Base-by-base conservation (phyloP, 2,888 invertebrate species). In the Heliconius ismenius region DNA sequence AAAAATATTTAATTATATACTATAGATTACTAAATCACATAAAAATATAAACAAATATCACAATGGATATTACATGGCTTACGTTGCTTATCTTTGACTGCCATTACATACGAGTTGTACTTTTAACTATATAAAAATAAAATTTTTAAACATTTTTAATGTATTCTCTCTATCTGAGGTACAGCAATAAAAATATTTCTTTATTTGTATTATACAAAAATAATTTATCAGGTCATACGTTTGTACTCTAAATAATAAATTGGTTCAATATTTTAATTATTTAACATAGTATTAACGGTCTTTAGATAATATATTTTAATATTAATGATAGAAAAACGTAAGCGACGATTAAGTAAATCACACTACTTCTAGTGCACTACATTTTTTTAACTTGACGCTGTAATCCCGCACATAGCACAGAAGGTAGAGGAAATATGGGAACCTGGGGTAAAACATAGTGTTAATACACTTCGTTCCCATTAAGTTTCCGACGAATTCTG, bases 181-280 rank as follows among this genome's bases (percentile, higher is more conserved):
- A 54, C 7, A 49, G 11, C 54, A 9, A 58, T 70, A 32, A 58
- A 70, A 58, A 70, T 70, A 70, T 70, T 32, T 67, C 24, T 39
- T 58, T 58, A 58, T 3, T 15, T 36, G 58, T 9, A 54, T 58
- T 58, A 58, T 70, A 70, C 15, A 70, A 70, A 70, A 70, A 70
- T 70, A 70, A 58, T 58, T 58, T 36, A n/a, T 70, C 58, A 70
- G 32, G 32, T 58, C 54, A 70, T 70, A 21, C 7, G 58, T 70
- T 70, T 70, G 70, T 70, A 70, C 70, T 70, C 58, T 58, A 70
- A 70, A 70, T 24, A 70, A 70, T 36, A 58, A 58, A 13, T 70
- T 70, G 70, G 54, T 70, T 58, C 32, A 58, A 54, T 54, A 15
- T 36, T 58, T 70, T 9, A 58, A 7, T 3, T 43, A 32, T 49